phyloP scores from a whole-genome alignment of 2,888 invertebrate species.

The Euzophera pinguis region DNA sequence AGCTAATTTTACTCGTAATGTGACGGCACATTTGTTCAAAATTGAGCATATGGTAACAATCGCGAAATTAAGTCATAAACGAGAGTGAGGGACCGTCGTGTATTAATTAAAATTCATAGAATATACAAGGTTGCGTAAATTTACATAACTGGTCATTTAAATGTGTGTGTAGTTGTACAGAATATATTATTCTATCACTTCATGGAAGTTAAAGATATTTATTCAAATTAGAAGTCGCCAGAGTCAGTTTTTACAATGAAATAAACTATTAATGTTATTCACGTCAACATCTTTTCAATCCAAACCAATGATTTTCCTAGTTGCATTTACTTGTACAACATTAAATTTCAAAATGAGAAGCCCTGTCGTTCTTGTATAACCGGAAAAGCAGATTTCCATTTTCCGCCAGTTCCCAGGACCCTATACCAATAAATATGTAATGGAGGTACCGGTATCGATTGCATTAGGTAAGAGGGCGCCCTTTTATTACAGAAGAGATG shows the following conservation, averaged over 20 bases:
- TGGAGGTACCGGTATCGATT: slow-evolving; percentile 59
- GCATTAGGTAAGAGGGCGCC: slow-evolving; percentile 45
- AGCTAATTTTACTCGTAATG: slow-evolving; percentile 12
- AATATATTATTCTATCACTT: slow-evolving; percentile 7
- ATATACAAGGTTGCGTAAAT: slow-evolving; percentile 29
- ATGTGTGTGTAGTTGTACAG: not conserved
- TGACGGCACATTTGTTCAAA: slow-evolving; percentile 1
- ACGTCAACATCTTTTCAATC: too few relatives aligned
- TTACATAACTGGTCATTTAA: slow-evolving; percentile 34
- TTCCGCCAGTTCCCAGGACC: slow-evolving; percentile 41
- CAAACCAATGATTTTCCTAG: slow-evolving; percentile 18
- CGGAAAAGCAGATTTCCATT: slow-evolving; percentile 44
- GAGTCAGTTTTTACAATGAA: too few relatives aligned
- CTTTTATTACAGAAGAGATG: slow-evolving; percentile 49
- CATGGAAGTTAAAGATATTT: not conserved
- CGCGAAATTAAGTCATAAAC: slow-evolving; percentile 22
- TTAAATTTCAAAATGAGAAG: slow-evolving; percentile 29
- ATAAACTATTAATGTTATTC: too few relatives aligned
- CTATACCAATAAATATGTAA: slow-evolving; percentile 66
- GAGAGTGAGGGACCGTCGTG: slow-evolving; percentile 25
- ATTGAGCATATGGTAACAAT: not conserved
- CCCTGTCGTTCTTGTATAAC: slow-evolving; percentile 14
- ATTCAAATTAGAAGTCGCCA: not conserved
- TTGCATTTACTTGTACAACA: too few relatives aligned
- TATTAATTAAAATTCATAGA: slow-evolving; percentile 29